Base-by-base conservation (phyloP, 1,140 invertebrate species). In the Dysdera silvatica region DNA sequence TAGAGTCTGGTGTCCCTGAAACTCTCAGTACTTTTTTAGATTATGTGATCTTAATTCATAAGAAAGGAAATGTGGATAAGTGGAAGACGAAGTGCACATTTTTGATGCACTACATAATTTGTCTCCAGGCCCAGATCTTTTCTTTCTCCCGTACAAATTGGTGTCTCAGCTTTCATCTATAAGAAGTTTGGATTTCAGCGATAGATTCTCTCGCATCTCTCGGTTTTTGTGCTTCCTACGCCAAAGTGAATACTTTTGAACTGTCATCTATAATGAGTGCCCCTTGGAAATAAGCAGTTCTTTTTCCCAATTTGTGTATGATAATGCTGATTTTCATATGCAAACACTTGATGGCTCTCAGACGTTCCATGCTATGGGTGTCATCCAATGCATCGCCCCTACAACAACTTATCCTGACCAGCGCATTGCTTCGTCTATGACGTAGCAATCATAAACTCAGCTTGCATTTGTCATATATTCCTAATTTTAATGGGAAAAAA, bases 301-400 rank as follows among this genome's bases (percentile, higher is more conserved):
- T 18, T 63, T 67, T 41, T 68, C 47, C 26, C 65, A 66, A 29
- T 53, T 61, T 40, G 55, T 35, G n/a, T 72, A 68, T 55, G 72
- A 72, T 51, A 73, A 73, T 58, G 70, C 68, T 14, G 71, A 72
- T 32, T 60, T 68, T 26, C 68, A 73, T 64, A 47, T 70, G 12
- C 26, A 48, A 24, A 72, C 70, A 14, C 23, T 73, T 0, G 65
- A 69, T 57, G 69, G 67, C 18, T 35, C n/a, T 23, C 48, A 64
- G n/a, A 73, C 68, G 0, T 73, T 73, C 53, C 70, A 72, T 52
- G 40, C 16, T 18, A 70, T 72, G 68, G 71, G 69, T 24, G 66
- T 66, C 5, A 67, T 71, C 24, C 24, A 28, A 23, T 59, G 52
- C 37, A 28, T 55, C n/a, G 65, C 65, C n/a, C 63, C 53, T 18